Conservation (phyloP, 2,888 invertebrate genomes). For the Polyploca ridens region DNA sequence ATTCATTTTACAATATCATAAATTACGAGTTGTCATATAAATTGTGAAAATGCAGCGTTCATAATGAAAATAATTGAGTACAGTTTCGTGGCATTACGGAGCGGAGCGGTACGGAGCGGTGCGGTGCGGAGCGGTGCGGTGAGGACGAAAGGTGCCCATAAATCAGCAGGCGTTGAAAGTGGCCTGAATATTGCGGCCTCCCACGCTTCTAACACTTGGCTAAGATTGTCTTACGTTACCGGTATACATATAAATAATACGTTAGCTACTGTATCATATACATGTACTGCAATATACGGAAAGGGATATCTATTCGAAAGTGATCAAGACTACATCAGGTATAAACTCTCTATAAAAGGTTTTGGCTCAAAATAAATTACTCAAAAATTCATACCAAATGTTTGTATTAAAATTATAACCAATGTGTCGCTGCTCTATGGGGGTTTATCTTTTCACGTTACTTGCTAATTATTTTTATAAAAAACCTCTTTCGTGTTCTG, state of each 20-base stretch:
- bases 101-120: no score
- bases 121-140: not conserved
- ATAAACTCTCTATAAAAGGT: no score
- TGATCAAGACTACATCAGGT: no score
- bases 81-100: not conserved
- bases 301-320: no score
- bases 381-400: no score
- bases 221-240: constrained; percentile 24
- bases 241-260: not conserved
- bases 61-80: constrained; percentile 13
- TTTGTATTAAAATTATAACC: no score
- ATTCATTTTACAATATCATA: no score
- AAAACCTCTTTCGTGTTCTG: no score
- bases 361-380: no score
- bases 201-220: constrained; percentile 6
- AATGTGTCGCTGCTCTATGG: no score
- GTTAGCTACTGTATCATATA: not conserved
- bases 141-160: constrained; percentile 31
- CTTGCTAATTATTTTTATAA: no score
- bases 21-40: not conserved
- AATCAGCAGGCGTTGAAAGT: constrained; percentile 47
- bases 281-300: not conserved
- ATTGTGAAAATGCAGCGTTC: constrained; percentile 11
- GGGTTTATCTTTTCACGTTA: no score
- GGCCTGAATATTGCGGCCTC: constrained; percentile 37